Evolutionary conservation across 2,113 vertebrate species (phyloP).

Genomic region (Oryzias melastigma): DNA sequence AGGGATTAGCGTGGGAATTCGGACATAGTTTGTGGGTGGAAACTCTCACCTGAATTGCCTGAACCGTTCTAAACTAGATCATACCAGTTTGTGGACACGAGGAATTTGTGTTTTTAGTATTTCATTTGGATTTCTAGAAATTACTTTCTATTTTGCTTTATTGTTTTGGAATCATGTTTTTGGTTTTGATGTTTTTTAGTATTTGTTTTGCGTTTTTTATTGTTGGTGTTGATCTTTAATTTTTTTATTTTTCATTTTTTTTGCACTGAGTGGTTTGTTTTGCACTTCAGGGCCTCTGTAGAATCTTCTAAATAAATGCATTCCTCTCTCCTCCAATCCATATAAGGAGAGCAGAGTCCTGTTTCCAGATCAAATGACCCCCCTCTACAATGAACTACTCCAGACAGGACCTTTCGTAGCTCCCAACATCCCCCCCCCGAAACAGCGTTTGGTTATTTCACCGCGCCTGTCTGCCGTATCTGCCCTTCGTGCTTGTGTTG

Average conservation of each 20-base stretch:
- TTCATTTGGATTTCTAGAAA: too few species aligned
- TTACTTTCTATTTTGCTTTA: not conserved
- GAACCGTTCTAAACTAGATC: too few species aligned
- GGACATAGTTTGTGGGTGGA: too few species aligned
- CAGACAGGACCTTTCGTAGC: conserved; percentile 59
- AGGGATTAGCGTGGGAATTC: too few species aligned
- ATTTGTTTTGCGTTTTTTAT: too few species aligned
- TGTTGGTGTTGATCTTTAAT: conserved; percentile 12
- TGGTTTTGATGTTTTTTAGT: too few species aligned
- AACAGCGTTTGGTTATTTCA: conserved; percentile 52
- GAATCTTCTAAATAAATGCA: conserved; percentile 29
- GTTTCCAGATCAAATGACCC: conserved; percentile 60
- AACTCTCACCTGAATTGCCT: too few species aligned
- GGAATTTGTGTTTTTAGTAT: too few species aligned
- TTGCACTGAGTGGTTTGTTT: not conserved
- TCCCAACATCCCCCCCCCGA: conserved; percentile 35
- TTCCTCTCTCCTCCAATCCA: conserved; percentile 41
- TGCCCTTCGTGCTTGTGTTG: conserved; percentile 40
- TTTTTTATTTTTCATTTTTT: too few species aligned
- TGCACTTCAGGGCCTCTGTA: not conserved
- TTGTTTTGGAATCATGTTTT: not conserved
- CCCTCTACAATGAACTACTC: conserved; percentile 51
- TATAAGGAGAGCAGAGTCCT: conserved; percentile 30
- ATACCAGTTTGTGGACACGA: too few species aligned
- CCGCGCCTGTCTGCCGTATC: conserved; percentile 42